phyloP scores from a whole-genome alignment of 2,888 invertebrate species.

The Habroteleia sp. region DNA sequence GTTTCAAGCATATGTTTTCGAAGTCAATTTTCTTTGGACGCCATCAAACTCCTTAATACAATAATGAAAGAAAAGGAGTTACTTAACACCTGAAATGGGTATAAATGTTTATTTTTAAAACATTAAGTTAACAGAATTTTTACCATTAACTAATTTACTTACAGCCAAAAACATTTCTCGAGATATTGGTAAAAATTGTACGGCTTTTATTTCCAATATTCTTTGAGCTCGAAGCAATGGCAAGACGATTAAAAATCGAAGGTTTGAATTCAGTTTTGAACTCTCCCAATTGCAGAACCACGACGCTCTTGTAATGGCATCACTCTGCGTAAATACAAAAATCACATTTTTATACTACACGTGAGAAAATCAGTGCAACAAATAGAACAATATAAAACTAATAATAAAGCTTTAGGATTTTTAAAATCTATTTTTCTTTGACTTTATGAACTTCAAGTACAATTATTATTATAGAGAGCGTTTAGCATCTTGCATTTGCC shows the following conservation, averaged over 20 bases:
- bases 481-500: too few relatives aligned
- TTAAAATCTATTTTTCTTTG: too few relatives aligned
- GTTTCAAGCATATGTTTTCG: too few relatives aligned
- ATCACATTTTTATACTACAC: too few relatives aligned
- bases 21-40: conserved; percentile 15
- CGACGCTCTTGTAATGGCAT: conserved; percentile 6
- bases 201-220: conserved; percentile 31
- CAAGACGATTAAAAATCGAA: conserved; percentile 23
- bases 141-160: too few relatives aligned
- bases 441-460: too few relatives aligned
- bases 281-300: conserved; percentile 32
- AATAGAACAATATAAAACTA: too few relatives aligned
- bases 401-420: too few relatives aligned
- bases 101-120: too few relatives aligned
- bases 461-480: too few relatives aligned
- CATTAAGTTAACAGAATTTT: too few relatives aligned
- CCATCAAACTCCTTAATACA: conserved; percentile 11
- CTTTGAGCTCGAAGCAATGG: conserved; percentile 24
- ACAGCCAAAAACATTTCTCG: conserved; percentile 37
- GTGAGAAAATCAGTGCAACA: too few relatives aligned
- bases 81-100: conserved; percentile 20
- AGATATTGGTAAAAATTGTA: conserved; percentile 19
- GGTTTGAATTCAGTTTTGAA: conserved; percentile 3
- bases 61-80: conserved; percentile 38
- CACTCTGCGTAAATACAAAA: conserved; percentile 23